Conservation (phyloP, 2,113 vertebrate genomes). For the Scomber japonicus region DNA sequence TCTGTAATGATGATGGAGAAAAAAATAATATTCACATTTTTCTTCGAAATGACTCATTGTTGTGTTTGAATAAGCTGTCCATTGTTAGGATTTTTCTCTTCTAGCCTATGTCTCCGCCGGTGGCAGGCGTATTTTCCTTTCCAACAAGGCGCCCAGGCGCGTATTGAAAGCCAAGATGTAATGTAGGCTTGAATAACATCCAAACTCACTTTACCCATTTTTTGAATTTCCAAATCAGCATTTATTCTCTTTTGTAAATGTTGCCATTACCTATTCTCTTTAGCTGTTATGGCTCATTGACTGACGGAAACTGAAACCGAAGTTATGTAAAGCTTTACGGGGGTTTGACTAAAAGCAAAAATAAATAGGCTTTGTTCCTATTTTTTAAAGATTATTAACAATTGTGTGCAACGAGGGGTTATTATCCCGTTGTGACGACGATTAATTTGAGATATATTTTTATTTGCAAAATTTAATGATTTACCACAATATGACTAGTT, state of each 20-base stretch:
- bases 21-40: neutral
- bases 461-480: neutral
- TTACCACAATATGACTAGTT: neutral
- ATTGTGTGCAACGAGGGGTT: neutral
- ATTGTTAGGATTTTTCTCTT: constrained; percentile 22
- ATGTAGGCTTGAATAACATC: constrained; percentile 7
- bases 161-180: neutral
- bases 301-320: neutral
- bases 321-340: constrained; percentile 19
- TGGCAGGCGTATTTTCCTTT: constrained; percentile 61
- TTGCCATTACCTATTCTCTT: neutral
- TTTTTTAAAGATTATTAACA: neutral
- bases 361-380: neutral
- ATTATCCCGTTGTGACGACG: neutral
- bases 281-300: neutral
- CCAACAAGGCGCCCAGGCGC: constrained; percentile 33
- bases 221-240: neutral
- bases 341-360: neutral
- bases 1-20: neutral
- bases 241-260: accelerated
- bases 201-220: constrained; percentile 9
- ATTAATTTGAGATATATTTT: accelerated
- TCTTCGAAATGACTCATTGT: neutral
- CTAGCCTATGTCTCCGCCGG: constrained; percentile 29
- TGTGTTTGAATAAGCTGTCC: neutral